Evolutionary conservation across 2,888 invertebrate species (phyloP).

Genomic region (Protodeltote pygarga): DNA sequence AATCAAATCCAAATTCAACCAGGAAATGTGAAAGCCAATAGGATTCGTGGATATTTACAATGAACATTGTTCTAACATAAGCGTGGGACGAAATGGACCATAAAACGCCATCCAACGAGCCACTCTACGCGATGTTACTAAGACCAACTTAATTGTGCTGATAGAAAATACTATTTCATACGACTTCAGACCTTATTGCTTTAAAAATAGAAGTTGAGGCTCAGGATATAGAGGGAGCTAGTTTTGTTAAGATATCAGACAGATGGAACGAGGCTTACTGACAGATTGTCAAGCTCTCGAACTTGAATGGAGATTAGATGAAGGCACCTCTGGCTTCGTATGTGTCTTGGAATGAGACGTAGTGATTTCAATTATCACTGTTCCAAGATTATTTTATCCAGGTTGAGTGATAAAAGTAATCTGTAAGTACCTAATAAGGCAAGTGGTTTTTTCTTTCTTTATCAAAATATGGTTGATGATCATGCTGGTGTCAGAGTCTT

Average conservation of each 20-base stretch:
- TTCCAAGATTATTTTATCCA: too few relatives aligned
- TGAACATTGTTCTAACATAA: constrained; percentile 43
- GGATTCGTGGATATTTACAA: constrained; percentile 38
- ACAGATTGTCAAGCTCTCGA: constrained; percentile 46
- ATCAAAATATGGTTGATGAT: too few relatives aligned
- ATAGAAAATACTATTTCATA: not conserved
- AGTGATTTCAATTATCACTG: too few relatives aligned
- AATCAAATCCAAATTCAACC: constrained; percentile 22
- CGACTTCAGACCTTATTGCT: constrained; percentile 11
- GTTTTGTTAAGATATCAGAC: constrained; percentile 29
- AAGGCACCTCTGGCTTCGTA: constrained; percentile 11
- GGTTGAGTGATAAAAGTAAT: too few relatives aligned
- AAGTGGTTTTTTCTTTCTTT: too few relatives aligned
- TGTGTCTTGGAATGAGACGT: not conserved
- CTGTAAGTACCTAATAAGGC: too few relatives aligned
- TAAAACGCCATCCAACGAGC: constrained; percentile 41
- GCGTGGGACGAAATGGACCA: constrained; percentile 50
- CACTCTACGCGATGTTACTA: constrained; percentile 41
- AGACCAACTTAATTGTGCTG: constrained; percentile 5
- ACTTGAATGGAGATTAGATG: constrained; percentile 36
- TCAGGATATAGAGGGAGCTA: not conserved
- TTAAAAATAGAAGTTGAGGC: not conserved
- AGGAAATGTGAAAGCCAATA: constrained; percentile 33
- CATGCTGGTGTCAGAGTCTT: too few relatives aligned
- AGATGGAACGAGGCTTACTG: constrained; percentile 46